A percentile compares a stretch with the other conserved stretches of the same genome.
Conservation (phyloP, 2,113 vertebrate genomes). For the Regulus satrapa region DNA sequence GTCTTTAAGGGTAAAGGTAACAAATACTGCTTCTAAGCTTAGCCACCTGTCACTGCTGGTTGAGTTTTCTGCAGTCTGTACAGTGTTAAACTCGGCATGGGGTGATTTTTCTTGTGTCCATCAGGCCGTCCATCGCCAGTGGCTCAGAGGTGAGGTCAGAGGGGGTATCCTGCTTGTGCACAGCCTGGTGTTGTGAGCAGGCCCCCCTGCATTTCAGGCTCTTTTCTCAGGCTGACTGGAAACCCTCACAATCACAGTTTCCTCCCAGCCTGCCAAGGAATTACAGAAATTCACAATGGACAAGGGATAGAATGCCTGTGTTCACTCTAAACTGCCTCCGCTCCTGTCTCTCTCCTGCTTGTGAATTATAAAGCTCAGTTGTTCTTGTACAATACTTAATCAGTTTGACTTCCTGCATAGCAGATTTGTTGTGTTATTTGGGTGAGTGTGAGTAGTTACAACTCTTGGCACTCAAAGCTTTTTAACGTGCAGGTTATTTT, state of each 20-base stretch:
- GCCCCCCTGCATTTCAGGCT: background rate
- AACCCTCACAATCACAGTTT: background rate
- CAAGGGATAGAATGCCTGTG: background rate
- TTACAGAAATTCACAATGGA: background rate
- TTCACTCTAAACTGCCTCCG: background rate
- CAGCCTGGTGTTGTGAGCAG: background rate
- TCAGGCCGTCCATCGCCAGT: background rate
- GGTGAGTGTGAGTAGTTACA: background rate
- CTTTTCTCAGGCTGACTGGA: background rate
- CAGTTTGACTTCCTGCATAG: background rate
- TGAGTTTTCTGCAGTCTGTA: background rate
- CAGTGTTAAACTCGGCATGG: background rate
- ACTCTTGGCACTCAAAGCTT: background rate
- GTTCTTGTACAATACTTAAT: background rate
- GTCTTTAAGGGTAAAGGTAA: background rate
- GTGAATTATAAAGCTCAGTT: background rate
- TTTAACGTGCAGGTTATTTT: background rate
- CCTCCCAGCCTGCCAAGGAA: background rate
- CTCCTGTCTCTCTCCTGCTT: background rate
- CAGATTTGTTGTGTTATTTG: background rate
- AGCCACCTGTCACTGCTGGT: background rate
- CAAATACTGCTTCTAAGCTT: background rate
- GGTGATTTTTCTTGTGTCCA: background rate
- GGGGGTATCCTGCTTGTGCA: background rate
- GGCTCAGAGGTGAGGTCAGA: background rate